These are phyloP conservation scores for Dryoscopus gambensis DNA, from an alignment of 2,113 vertebrate species.

Conservation along the genomic window DNA sequence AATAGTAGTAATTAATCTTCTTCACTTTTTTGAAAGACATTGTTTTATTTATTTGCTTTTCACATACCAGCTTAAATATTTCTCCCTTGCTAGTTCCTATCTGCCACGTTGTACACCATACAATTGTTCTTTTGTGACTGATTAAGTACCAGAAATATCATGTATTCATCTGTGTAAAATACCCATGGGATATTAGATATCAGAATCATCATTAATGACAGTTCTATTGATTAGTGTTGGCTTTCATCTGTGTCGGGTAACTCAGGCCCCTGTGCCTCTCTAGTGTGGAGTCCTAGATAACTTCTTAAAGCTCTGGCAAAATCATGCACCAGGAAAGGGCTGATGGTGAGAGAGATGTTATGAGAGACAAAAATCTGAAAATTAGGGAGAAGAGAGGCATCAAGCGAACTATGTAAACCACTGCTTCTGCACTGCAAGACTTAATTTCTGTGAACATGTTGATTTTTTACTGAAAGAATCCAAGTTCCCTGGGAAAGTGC, in stretches of 20 bases:
- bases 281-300: not conserved
- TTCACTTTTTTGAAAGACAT: not conserved
- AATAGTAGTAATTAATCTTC: not conserved
- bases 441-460: not conserved
- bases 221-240: not conserved
- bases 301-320: not conserved
- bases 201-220: not conserved
- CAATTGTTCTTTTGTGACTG: not conserved
- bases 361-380: not conserved
- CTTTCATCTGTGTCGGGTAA: not conserved
- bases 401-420: not conserved
- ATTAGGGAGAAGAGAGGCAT: not conserved
- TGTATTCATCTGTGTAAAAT: not conserved
- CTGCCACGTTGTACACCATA: not conserved
- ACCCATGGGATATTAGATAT: not conserved
- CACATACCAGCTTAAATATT: not conserved
- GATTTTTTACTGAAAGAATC: not conserved
- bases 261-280: not conserved
- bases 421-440: not conserved
- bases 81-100: not conserved
- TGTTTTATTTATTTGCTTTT: not conserved
- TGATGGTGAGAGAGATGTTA: not conserved
- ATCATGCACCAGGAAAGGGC: not conserved
- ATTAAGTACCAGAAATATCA: not conserved
- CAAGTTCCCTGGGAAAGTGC: not conserved